Percentiles rank a stretch among this genome's conserved stretches.
These are phyloP conservation scores for Amphiduros pacificus DNA, from an alignment of 2,888 invertebrate species.

Conservation along the genomic window DNA sequence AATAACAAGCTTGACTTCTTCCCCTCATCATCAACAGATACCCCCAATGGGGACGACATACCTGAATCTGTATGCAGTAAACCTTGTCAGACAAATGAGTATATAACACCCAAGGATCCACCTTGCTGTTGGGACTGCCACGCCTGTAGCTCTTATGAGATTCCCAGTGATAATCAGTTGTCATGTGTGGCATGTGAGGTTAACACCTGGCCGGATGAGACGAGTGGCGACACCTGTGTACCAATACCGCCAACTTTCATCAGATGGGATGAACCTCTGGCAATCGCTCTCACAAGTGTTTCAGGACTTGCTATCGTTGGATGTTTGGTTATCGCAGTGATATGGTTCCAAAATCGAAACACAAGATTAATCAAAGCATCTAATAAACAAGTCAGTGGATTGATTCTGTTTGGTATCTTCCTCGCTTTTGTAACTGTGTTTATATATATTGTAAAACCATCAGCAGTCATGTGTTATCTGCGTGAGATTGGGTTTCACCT, in stretches of 20 bases:
- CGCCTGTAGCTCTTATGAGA: constrained; percentile 25
- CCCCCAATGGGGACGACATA: neutral
- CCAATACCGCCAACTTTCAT: constrained; percentile 18
- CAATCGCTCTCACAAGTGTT: constrained; percentile 4
- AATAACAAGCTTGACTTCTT: neutral
- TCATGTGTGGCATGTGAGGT: constrained; percentile 25
- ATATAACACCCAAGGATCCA: constrained; percentile 7
- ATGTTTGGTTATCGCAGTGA: neutral
- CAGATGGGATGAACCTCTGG: neutral
- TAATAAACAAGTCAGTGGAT: constrained; percentile 18
- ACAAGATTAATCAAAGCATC: constrained; percentile 25
- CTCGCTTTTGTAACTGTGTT: constrained; percentile 12
- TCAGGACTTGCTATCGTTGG: constrained; percentile 12
- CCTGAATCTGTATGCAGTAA: constrained; percentile 27
- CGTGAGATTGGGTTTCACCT: constrained; percentile 21
- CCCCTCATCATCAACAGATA: too few relatives aligned
- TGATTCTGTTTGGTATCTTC: constrained; percentile 22
- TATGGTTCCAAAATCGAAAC: constrained; percentile 8
- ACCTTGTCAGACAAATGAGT: constrained; percentile 23
- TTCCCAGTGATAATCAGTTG: constrained; percentile 15
- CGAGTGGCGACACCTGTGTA: constrained; percentile 3
- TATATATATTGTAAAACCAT: constrained; percentile 14
- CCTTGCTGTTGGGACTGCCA: constrained; percentile 28
- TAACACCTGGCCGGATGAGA: constrained; percentile 23
- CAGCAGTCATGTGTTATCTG: constrained; percentile 3